These are phyloP conservation scores for Drosophila saltans DNA, from an alignment of 1,140 invertebrate species.

Conservation along the genomic window DNA sequence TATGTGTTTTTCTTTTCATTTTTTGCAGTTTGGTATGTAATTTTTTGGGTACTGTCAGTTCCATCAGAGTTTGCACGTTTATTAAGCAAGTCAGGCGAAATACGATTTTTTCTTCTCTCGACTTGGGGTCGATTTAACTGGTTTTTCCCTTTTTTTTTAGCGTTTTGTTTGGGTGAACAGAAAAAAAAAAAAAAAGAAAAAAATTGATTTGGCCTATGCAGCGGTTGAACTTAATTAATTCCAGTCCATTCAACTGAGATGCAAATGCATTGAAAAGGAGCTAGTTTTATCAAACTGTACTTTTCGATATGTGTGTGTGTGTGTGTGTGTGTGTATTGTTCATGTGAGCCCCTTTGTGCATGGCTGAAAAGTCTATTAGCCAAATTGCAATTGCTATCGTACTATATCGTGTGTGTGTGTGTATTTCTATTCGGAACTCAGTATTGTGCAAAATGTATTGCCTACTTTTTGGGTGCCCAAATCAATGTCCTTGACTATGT, in stretches of 20 bases:
- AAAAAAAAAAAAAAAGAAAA: not conserved
- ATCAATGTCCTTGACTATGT: conserved; percentile 45
- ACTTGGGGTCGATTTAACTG: not conserved
- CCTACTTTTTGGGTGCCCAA: conserved; percentile 10
- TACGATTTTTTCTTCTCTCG: not conserved
- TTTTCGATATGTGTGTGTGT: not conserved
- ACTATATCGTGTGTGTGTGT: not conserved
- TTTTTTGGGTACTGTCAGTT: conserved; percentile 1
- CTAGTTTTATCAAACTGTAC: not conserved
- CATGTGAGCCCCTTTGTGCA: not conserved
- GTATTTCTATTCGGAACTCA: conserved; percentile 14
- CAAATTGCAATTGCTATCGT: conserved; percentile 48
- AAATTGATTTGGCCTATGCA: conserved; percentile 7
- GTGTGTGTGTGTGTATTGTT: not conserved
- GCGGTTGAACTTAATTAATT: not conserved
- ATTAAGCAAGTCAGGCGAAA: conserved; percentile 8
- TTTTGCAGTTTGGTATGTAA: not conserved
- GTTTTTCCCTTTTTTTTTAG: not conserved
- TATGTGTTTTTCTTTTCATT: not conserved
- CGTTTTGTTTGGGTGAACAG: no score
- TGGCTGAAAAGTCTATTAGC: conserved; percentile 47
- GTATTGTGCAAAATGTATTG: conserved; percentile 15
- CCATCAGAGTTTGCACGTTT: not conserved
- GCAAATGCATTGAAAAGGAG: conserved; percentile 5
- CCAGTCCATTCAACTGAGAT: conserved; percentile 6